Evolutionary conservation across 2,113 vertebrate genomes (phyloP).

Genomic region (Laticauda colubrina): DNA sequence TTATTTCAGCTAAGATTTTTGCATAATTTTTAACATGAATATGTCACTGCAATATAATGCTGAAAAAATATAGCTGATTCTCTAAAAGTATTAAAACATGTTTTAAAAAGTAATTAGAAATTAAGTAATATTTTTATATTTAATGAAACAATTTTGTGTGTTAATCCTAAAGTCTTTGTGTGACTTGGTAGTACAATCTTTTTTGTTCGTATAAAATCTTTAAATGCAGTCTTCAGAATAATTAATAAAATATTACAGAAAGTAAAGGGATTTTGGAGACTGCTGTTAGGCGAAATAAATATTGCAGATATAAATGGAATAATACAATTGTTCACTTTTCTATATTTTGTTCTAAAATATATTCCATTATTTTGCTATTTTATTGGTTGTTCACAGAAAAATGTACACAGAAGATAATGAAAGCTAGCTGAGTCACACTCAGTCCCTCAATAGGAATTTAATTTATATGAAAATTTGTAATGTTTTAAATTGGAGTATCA

Average conservation of each 20-base stretch:
- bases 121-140: not conserved
- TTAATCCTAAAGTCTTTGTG: not conserved
- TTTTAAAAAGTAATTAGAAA: not conserved
- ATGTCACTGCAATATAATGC: not conserved
- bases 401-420: not conserved
- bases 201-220: not conserved
- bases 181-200: not conserved
- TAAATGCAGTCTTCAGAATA: not conserved
- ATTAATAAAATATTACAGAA: not conserved
- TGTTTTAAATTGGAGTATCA: not conserved
- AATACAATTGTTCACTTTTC: not conserved
- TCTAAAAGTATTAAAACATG: not conserved
- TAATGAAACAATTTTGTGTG: not conserved
- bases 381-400: not conserved
- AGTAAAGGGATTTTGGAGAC: not conserved
- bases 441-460: not conserved
- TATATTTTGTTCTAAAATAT: not conserved
- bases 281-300: not conserved
- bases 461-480: not conserved
- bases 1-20: not conserved
- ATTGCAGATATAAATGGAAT: not conserved
- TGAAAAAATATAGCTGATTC: not conserved
- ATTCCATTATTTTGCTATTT: not conserved
- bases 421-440: not conserved
- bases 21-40: not conserved